These are phyloP conservation scores for Laticauda colubrina DNA, from an alignment of 2,113 vertebrate genomes.

Conservation along the genomic window DNA sequence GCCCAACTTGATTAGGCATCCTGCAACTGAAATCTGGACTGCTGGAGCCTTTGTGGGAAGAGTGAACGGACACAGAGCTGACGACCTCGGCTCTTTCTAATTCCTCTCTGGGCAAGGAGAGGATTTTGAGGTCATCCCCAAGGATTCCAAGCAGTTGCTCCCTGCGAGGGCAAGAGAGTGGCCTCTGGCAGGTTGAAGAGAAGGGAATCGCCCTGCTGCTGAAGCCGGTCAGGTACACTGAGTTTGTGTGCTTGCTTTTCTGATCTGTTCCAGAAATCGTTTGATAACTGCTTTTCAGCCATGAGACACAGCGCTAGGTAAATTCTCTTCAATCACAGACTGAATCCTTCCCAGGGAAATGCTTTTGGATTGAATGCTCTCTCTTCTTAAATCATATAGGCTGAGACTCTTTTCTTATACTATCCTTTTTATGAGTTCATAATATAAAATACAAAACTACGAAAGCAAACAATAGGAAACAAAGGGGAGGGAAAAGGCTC, in stretches of 20 bases:
- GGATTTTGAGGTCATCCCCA: background rate
- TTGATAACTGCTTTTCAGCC: background rate
- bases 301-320: background rate
- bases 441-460: too few relatives aligned
- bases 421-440: too few relatives aligned
- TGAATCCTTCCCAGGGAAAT: too few relatives aligned
- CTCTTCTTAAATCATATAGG: too few relatives aligned
- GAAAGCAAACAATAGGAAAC: too few relatives aligned
- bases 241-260: background rate
- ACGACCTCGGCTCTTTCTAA: background rate
- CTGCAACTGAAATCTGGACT: background rate
- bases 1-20: background rate
- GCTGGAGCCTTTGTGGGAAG: background rate
- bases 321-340: background rate
- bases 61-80: background rate
- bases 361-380: too few relatives aligned
- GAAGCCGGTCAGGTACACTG: background rate
- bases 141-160: background rate
- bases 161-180: background rate
- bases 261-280: background rate
- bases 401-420: too few relatives aligned
- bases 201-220: background rate
- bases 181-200: background rate
- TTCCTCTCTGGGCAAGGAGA: background rate
- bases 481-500: too few relatives aligned